Conservation (phyloP, 2,888 invertebrate genomes). For the Morpho deidamia region DNA sequence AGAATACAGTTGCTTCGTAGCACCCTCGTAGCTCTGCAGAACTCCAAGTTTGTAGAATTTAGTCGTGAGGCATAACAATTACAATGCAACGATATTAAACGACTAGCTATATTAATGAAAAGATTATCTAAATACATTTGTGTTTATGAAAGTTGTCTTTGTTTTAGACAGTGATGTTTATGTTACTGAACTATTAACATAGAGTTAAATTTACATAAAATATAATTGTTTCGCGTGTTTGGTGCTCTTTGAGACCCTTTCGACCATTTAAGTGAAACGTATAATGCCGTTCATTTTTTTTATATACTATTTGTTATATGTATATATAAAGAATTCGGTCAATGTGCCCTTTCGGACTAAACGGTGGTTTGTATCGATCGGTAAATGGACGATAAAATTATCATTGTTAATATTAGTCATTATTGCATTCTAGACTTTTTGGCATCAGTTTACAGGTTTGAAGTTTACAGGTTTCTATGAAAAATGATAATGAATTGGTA, state of each 20-base stretch:
- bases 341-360: too few relatives aligned
- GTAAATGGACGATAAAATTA: too few relatives aligned
- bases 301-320: too few relatives aligned
- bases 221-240: conserved; percentile 6
- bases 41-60: conserved; percentile 6
- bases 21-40: conserved; percentile 35
- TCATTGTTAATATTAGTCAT: too few relatives aligned
- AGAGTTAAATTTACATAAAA: conserved; percentile 2
- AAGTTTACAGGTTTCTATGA: too few relatives aligned
- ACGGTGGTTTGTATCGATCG: too few relatives aligned
- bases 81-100: conserved; percentile 3
- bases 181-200: conserved; percentile 1
- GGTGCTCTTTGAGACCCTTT: not conserved
- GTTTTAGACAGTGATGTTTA: conserved; percentile 6
- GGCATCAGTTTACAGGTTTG: too few relatives aligned
- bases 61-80: conserved; percentile 9
- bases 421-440: too few relatives aligned
- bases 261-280: not conserved
- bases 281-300: not conserved
- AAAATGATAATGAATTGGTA: too few relatives aligned
- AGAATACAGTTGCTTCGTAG: conserved; percentile 29
- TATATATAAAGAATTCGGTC: too few relatives aligned
- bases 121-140: conserved; percentile 8
- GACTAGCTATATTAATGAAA: conserved; percentile 9
- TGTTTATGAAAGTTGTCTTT: conserved; percentile 9